A percentile compares a stretch with the other conserved stretches of the same genome.
Conservation (phyloP, 1,140 invertebrate species). For the Diploscapter pachys region DNA sequence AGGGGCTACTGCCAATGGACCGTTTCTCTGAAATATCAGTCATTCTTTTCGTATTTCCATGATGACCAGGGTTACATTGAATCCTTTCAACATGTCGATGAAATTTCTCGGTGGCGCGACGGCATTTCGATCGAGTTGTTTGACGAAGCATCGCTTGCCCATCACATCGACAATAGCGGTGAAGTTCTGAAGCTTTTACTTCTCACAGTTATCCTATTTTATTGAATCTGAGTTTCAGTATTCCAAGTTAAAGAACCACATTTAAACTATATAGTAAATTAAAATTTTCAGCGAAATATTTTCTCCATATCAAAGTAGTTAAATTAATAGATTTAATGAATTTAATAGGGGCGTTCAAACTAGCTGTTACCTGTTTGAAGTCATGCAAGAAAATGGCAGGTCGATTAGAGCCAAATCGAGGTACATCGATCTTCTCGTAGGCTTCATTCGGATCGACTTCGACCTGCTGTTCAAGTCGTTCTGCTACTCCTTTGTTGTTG, state of each 20-base stretch:
- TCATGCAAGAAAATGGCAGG: constrained; percentile 60
- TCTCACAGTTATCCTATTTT: too few relatives aligned
- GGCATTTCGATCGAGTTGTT: constrained; percentile 55
- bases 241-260: too few relatives aligned
- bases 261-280: too few relatives aligned
- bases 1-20: constrained; percentile 36
- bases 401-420: constrained; percentile 58
- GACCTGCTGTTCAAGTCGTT: constrained; percentile 56
- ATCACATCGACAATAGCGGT: constrained; percentile 60
- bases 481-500: constrained; percentile 41
- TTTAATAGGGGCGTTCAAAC: background rate
- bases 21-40: background rate
- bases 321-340: background rate
- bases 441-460: constrained; percentile 48
- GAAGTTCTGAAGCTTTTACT: constrained; percentile 54
- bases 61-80: constrained; percentile 47
- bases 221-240: too few relatives aligned
- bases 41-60: constrained; percentile 12
- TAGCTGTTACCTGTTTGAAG: constrained; percentile 52
- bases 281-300: too few relatives aligned
- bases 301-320: background rate
- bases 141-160: constrained; percentile 59
- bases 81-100: constrained; percentile 59
- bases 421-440: constrained; percentile 59
- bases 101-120: constrained; percentile 60